Base-by-base conservation (phyloP, 2,113 vertebrate species). In the Nesogale talazaci region DNA sequence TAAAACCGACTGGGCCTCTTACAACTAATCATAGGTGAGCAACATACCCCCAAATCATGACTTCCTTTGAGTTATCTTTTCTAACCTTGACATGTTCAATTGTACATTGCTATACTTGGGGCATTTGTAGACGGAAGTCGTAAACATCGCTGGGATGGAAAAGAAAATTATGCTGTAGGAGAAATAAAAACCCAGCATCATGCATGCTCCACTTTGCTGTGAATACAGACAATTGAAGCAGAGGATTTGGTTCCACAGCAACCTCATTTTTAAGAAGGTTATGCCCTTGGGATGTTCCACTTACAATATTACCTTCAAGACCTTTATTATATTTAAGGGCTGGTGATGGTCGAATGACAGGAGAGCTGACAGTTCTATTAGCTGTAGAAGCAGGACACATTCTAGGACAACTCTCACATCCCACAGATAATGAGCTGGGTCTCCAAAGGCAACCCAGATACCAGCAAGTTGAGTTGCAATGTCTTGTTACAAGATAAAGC, bases 321-420 rank as follows among this genome's bases (percentile, higher is more conserved):
- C 34, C 95, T 95, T 95, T 94, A 88, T 3, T 95, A 7, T 85
- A 31, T 94, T 95, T 69, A 56, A 89, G 94, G 81, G 0, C 15
- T 83, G 82, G 79, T 94, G 94, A 97, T 92, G 95, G 92, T 94
- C 0, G 3, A 97, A 46, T 96, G 97, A 95, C 97, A 97, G 94
- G 0, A 0, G 56, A 89, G 36, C 95, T 97, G 98, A 97, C 96
- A 98, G 97, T 89, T 97, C 97, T 96, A 97, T 98, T 98, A 98
- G 88, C 94, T 93, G 79, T 70, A 96, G 92, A 95, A 96, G 78
- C 72, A 96, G 95, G 94, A 95, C 7, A 31, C 65, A 67, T 67
- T 29, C 29, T 67, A 15, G 91, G 94, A 83, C 84, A 1, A 1
- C 65, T 88, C 70, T 95, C 88, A 83, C 90, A 95, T 97, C 94